Evolutionary conservation across 2,888 invertebrate genomes (phyloP), one percentile per base, ranked within the genome.

Genomic region (Amiota minor): DNA sequence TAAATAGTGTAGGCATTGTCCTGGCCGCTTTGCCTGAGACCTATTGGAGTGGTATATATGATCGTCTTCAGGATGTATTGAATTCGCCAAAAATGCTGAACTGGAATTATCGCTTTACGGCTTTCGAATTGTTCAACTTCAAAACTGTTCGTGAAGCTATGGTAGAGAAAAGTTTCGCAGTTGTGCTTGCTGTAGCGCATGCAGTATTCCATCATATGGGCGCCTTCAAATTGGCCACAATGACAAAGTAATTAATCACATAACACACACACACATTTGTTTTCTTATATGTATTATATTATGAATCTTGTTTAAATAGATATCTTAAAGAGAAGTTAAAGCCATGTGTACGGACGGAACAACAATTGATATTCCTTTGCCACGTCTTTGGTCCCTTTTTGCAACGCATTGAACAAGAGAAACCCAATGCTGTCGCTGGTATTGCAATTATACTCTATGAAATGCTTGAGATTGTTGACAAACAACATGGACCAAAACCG

Each of bases 161-260:
- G 90, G 90, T 97, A 72, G 97, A 97, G 87, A 95, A 96, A 82
- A 94, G 94, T 71, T 97, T 95, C 88, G 96, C 96, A 73, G 93
- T 97, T 79, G 93, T 96, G 80, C 90, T 98, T 76, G 98, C 97
- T 0, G 91, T 98, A 68, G 94, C 96, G 0, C 98, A 98, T 89
- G 95, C 98, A 0, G 93, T 97, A 16, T 98, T 98, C 95, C 98
- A 98, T 88, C 98, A 98, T 88, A 96, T 98, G 46, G 96, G 96
- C 2, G 95, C 96, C 1, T 98, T 98, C 18, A 98, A 98, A 89
- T 94, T 98, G 74, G 93, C 94, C 74, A 94, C 94, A 72, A 93
- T 95, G 83, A 94, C 94, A 23, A 92, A 91, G 94, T 94, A 87
- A 70, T 73, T 74, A 16, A 8, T 65, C 35, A 35, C 6, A 35